Base-by-base conservation (phyloP, 1,140 invertebrate species). In the Cydia pomonella region DNA sequence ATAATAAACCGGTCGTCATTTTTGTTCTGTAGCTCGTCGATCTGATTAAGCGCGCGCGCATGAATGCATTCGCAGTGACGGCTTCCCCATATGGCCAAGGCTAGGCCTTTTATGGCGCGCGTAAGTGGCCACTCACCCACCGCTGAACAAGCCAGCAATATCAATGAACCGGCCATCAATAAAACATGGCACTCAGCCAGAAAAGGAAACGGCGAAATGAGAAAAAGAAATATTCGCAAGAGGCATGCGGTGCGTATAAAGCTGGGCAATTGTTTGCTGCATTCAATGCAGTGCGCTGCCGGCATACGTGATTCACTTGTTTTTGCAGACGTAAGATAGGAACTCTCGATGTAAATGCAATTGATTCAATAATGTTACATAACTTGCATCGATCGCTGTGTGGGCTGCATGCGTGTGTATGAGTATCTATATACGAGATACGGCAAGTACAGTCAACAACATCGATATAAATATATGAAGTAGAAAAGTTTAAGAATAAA, bases 131-230 rank as follows among this genome's bases (percentile, higher is more conserved):
- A 92, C 87, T 92, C 90, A 92, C 90, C 90, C 87, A 87, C 87
- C 87, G 83, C 84, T 91, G 90, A 92, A 92, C 91, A 90, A 92
- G 90, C 84, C 84, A 87, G 85, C 83, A 90, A 92, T 92, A 92
- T 92, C 91, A 92, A 92, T 92, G 91, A 92, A 92, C 90, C 81
- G 87, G 80, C 90, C 90, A 92, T 92, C 91, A 92, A 92, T 92
- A 92, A 92, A 92, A 92, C 91, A 92, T 92, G 91, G 89, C 89
- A 88, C 82, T 85, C 79, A 84, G 89, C 91, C 91, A 89, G 85
- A 84, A 91, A 91, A 92, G 91, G 91, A 91, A 92, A 89, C 87
- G 82, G 85, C 88, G 88, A 92, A 91, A 92, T 85, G 87, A 91
- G 89, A 91, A 92, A 92, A 92, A 92, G 86, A 92, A 92, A 87